phyloP scores from a whole-genome alignment of 2,888 invertebrate species.

The Mythimna pallens region DNA sequence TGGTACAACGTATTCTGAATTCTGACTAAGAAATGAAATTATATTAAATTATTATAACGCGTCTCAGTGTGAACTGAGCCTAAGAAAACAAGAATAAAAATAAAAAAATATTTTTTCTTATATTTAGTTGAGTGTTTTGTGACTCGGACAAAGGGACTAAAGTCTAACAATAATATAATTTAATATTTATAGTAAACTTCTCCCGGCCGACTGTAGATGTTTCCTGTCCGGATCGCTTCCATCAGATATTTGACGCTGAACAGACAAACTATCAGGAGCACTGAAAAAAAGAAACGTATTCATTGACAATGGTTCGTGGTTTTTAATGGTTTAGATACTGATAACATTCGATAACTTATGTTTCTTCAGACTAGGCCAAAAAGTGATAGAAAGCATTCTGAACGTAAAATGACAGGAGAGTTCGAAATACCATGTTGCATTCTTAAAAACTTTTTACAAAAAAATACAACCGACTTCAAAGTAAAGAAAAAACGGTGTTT shows the following conservation, averaged over 20 bases:
- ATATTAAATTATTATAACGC: no score
- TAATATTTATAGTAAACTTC: constrained; percentile 81
- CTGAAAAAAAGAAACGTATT: constrained; percentile 72
- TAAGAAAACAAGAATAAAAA: background rate
- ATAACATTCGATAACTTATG: no score
- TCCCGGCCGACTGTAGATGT: constrained; percentile 85
- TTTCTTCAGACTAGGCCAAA: no score
- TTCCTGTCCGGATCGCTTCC: constrained; percentile 85
- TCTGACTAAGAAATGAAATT: no score
- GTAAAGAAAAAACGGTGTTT: no score
- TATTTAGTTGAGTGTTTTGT: constrained; percentile 4
- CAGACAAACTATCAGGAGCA: constrained; percentile 85
- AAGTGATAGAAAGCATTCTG: no score
- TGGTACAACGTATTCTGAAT: no score
- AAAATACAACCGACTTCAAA: no score
- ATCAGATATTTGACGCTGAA: constrained; percentile 87
- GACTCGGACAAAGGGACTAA: constrained; percentile 1
- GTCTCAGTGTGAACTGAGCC: background rate
- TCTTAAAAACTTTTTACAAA: no score
- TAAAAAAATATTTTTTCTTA: background rate
- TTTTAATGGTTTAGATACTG: background rate
- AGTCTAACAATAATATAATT: constrained; percentile 62
- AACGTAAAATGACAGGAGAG: no score
- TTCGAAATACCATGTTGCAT: no score
- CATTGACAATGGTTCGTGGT: background rate